Percentiles rank a stretch among this genome's conserved stretches.
Evolutionary conservation across 1,140 invertebrate species (phyloP).

Genomic region (Eumeta japonica): DNA sequence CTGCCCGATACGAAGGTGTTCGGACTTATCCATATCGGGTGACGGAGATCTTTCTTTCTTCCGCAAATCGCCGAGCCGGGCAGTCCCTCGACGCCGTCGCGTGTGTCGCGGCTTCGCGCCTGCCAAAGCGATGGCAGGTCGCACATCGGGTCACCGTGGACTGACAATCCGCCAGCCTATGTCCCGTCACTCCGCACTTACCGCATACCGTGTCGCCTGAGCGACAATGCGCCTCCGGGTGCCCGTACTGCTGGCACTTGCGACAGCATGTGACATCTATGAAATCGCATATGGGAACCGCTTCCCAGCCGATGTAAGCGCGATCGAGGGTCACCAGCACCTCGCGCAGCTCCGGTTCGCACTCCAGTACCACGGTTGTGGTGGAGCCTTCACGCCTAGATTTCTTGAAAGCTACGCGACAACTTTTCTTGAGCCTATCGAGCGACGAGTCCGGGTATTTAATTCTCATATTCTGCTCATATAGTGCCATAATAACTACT

Average conservation of each 20-base stretch:
- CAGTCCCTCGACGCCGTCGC: conserved; percentile 8
- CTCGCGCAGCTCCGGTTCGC: no score
- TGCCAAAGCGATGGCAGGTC: conserved; percentile 9
- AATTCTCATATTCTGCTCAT: not conserved
- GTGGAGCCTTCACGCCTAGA: no score
- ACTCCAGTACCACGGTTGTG: no score
- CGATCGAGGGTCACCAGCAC: no score
- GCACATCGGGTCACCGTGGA: conserved; percentile 8
- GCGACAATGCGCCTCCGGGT: no score
- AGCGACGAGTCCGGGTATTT: no score
- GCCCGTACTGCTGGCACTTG: no score
- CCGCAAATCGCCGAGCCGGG: conserved; percentile 6
- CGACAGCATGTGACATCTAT: no score
- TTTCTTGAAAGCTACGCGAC: no score
- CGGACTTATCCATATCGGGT: conserved; percentile 6
- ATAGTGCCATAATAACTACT: no score
- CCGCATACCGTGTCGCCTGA: conserved; percentile 7
- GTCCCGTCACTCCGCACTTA: conserved; percentile 12
- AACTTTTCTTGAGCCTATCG: not conserved
- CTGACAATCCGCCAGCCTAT: conserved; percentile 8
- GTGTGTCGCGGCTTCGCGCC: conserved; percentile 5
- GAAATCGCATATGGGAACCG: no score
- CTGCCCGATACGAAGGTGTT: no score
- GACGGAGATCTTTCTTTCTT: not conserved
- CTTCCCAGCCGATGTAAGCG: conserved; percentile 14